phyloP scores from a whole-genome alignment of 2,113 vertebrate genomes.

The Marmota monax region DNA sequence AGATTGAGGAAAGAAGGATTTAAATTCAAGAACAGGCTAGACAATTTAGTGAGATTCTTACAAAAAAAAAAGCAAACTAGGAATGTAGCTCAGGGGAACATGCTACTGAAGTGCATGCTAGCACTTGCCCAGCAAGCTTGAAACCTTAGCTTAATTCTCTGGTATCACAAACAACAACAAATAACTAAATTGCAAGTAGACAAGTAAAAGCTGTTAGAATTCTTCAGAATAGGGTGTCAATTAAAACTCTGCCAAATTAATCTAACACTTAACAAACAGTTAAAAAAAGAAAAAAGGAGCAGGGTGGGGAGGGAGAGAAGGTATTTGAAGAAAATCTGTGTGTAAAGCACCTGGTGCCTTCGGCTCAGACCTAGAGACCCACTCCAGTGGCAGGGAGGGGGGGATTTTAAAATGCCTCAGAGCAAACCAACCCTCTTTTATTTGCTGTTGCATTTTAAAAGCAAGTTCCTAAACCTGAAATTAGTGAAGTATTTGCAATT shows the following conservation, averaged over 20 bases:
- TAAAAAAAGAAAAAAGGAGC: neutral
- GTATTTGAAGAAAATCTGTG: neutral
- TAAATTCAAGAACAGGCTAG: too few relatives aligned
- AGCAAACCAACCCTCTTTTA: neutral
- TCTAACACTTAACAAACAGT: neutral
- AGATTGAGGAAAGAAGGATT: too few relatives aligned
- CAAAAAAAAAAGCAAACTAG: too few relatives aligned
- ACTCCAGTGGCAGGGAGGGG: neutral
- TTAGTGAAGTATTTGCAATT: neutral
- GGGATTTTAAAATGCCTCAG: neutral
- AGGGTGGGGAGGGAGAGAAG: too few relatives aligned
- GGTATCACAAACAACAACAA: too few relatives aligned
- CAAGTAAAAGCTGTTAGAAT: constrained; percentile 30
- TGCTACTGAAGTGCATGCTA: too few relatives aligned
- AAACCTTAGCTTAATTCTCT: too few relatives aligned
- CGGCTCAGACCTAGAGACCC: neutral
- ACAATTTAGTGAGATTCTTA: too few relatives aligned
- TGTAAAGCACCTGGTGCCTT: neutral
- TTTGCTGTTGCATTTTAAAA: constrained; percentile 51
- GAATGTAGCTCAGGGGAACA: too few relatives aligned
- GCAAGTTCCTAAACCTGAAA: constrained; percentile 21
- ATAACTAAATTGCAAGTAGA: neutral
- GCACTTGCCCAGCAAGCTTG: too few relatives aligned
- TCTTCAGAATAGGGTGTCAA: neutral
- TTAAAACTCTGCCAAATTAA: constrained; percentile 27